Evolutionary conservation across 2,113 vertebrate genomes (phyloP).

Genomic region (Pterocles orientalis): DNA sequence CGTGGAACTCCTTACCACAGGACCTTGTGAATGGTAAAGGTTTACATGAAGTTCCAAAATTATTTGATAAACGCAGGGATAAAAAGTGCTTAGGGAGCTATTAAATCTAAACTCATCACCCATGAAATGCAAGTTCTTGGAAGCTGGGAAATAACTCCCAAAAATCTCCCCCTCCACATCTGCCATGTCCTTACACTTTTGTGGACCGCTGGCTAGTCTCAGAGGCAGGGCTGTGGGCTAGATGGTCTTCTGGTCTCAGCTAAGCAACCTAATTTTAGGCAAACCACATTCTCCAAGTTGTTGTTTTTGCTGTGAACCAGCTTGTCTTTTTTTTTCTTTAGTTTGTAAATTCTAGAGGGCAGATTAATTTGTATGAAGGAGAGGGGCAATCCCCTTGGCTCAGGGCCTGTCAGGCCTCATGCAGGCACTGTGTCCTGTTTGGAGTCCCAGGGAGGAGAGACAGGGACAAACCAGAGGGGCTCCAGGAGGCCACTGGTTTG

Average conservation of each 20-base stretch:
- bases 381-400: not conserved
- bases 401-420: rapidly evolving
- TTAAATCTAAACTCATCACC: not conserved
- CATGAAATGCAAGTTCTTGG: not conserved
- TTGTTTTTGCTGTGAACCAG: not conserved
- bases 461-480: not conserved
- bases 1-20: not conserved
- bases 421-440: not conserved
- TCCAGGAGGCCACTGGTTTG: not conserved
- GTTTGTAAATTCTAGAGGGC: not conserved
- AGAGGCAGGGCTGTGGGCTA: not conserved
- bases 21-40: not conserved
- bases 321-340: not conserved
- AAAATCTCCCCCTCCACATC: not conserved
- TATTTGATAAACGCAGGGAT: not conserved
- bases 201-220: not conserved
- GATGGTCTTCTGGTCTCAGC: not conserved
- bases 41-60: not conserved
- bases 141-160: not conserved
- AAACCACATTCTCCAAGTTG: not conserved
- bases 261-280: not conserved
- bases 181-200: not conserved
- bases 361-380: not conserved
- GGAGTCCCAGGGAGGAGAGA: not conserved
- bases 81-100: not conserved